phyloP scores from a whole-genome alignment of 2,797 vertebrate species.

The Anabas testudineus region DNA sequence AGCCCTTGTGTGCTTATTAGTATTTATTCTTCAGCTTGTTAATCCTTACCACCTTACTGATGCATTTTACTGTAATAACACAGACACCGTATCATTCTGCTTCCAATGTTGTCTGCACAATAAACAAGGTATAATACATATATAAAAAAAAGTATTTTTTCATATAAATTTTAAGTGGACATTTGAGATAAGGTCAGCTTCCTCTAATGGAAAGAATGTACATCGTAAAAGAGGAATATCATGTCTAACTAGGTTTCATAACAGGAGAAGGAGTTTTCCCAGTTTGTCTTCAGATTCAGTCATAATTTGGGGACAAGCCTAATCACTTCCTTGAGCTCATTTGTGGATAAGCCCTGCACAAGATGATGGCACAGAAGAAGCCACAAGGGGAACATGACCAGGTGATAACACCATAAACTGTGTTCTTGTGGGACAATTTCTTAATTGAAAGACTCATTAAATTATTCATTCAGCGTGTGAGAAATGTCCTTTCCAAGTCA shows the following conservation, averaged over 20 bases:
- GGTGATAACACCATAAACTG: slow-evolving; percentile 87
- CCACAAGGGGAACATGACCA: slow-evolving; percentile 79
- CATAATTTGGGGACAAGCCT: slow-evolving; percentile 84
- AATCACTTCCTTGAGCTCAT: slow-evolving; percentile 85
- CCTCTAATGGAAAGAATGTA: neutral
- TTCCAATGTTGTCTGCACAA: too few species aligned
- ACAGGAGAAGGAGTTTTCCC: neutral
- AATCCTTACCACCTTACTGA: too few species aligned
- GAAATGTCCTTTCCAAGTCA: slow-evolving; percentile 94
- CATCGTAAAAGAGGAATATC: neutral
- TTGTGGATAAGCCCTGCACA: slow-evolving; percentile 77
- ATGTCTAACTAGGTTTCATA: neutral
- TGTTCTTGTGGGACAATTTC: slow-evolving; percentile 87
- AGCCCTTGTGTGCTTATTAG: too few species aligned
- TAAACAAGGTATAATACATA: too few species aligned
- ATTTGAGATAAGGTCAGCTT: too few species aligned
- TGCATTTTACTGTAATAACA: too few species aligned
- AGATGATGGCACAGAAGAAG: slow-evolving; percentile 47
- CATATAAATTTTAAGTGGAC: too few species aligned
- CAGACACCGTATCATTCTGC: too few species aligned
- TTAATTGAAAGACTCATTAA: slow-evolving; percentile 95
- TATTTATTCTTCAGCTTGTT: too few species aligned
- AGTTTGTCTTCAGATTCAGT: slow-evolving; percentile 11
- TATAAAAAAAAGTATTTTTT: too few species aligned
- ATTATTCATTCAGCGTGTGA: slow-evolving; percentile 95